phyloP scores from a whole-genome alignment of 2,113 vertebrate species.

The Ginglymostoma cirratum region DNA sequence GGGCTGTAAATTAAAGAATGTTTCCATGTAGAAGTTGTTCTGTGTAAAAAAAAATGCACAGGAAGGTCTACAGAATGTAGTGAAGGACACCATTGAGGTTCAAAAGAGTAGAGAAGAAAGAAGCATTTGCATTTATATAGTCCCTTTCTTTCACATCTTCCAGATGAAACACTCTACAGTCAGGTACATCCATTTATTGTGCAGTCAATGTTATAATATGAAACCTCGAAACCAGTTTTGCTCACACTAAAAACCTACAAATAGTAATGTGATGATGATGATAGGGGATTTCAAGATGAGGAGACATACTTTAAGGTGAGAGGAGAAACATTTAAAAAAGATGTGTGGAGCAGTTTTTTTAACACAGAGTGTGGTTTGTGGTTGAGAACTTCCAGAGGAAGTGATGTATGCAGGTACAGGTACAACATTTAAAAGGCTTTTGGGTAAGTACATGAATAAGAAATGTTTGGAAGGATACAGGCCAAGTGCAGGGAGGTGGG shows the following conservation, averaged over 20 bases:
- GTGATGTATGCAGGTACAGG: no score
- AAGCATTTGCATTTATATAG: not conserved
- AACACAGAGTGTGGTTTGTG: no score
- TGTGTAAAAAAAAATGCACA: not conserved
- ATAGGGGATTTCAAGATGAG: no score
- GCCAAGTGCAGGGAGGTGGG: no score
- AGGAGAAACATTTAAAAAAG: no score
- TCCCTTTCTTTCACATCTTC: not conserved
- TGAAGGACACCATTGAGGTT: not conserved
- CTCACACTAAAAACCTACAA: not conserved
- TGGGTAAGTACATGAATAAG: no score
- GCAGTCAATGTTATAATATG: not conserved
- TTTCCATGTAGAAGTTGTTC: not conserved
- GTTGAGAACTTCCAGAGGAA: no score
- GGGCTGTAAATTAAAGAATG: not conserved
- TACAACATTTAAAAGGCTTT: no score
- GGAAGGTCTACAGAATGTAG: not conserved
- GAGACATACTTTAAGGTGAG: no score
- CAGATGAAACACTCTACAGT: not conserved
- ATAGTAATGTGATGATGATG: not conserved
- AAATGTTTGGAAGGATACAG: no score
- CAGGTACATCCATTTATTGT: not conserved
- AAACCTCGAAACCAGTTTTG: not conserved
- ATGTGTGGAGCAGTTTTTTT: no score
- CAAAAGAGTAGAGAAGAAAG: not conserved